A percentile compares a stretch with the other conserved stretches of the same genome.
Evolutionary conservation across 2,888 invertebrate genomes (phyloP).

Genomic region (Parnassius smintheus): DNA sequence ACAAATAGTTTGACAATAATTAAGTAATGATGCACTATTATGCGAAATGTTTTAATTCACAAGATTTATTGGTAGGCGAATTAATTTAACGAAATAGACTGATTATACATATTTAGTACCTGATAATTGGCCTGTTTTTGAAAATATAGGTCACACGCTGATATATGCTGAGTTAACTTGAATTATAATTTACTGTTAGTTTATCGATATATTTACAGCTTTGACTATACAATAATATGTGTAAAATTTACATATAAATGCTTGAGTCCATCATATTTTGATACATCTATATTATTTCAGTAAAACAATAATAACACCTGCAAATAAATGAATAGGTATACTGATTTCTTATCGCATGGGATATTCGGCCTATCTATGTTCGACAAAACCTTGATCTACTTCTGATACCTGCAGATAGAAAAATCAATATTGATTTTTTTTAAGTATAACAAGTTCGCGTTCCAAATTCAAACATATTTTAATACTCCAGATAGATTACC

Average conservation of each 20-base stretch:
- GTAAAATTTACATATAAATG: neutral
- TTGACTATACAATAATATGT: too few relatives aligned
- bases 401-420: conserved; percentile 3
- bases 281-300: neutral
- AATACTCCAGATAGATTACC: too few relatives aligned
- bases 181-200: neutral
- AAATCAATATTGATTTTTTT: conserved; percentile 14
- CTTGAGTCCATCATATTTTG: neutral
- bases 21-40: neutral
- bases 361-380: conserved; percentile 8
- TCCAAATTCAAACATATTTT: too few relatives aligned
- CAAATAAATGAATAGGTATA: too few relatives aligned
- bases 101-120: conserved; percentile 13
- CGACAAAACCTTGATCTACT: conserved; percentile 23
- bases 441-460: too few relatives aligned
- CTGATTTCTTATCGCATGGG: neutral
- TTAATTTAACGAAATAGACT: conserved; percentile 24
- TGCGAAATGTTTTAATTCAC: conserved; percentile 3
- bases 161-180: conserved; percentile 9
- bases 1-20: neutral
- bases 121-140: conserved; percentile 18
- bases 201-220: too few relatives aligned
- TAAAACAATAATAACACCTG: too few relatives aligned
- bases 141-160: conserved; percentile 20
- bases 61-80: conserved; percentile 5